Base-by-base conservation (phyloP, 37 sponge, comb jelly and placozoan species). In the Ephydatia muelleri region DNA sequence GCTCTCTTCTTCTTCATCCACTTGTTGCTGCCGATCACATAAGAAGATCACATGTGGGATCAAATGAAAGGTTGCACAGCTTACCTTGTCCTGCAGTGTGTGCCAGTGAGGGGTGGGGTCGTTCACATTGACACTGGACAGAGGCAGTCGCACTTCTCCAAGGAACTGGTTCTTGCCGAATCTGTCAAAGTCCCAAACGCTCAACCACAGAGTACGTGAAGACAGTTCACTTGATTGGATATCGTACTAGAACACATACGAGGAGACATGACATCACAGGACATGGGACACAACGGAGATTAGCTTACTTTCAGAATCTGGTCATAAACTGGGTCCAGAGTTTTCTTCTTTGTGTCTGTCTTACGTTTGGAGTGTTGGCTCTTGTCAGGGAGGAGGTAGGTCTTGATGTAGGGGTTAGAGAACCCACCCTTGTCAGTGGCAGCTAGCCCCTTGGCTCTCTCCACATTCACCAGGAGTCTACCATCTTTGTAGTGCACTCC, bases 401-500 rank as follows among this genome's bases (percentile, higher is more conserved):
- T 84, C 86, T 92, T 92, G 49, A 92, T 83, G 71, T 92, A 92
- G n/a, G 92, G 92, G 64, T 91, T 65, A 19, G 92, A 91, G 65
- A 67, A 19, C 27, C 78, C 74, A 31, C 32, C 81, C 74, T 83
- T 87, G 40, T 82, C 68, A 4, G 80, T 84, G 65, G 84, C 92
- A 38, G 88, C 88, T n/a, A 91, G 80, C 6, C 78, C 88, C 43
- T 65, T 72, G 3, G 84, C 92, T 37, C 37, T 75, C 3, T 35
- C 73, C 22, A 91, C 84, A 36, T 83, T 67, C 26, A 91, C 84
- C 65, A 79, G 71, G 40, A 91, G 77, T 64, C 23, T 48, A 5
- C 81, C 85, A 30, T 84, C 31, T 2, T 75, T 86, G 70, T 79
- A 82, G 87, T 86, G 77, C 75, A 91, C 67, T 29, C 87, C 91